Evolutionary conservation across 2,888 invertebrate genomes (phyloP).

Genomic region (Endotricha flammealis): DNA sequence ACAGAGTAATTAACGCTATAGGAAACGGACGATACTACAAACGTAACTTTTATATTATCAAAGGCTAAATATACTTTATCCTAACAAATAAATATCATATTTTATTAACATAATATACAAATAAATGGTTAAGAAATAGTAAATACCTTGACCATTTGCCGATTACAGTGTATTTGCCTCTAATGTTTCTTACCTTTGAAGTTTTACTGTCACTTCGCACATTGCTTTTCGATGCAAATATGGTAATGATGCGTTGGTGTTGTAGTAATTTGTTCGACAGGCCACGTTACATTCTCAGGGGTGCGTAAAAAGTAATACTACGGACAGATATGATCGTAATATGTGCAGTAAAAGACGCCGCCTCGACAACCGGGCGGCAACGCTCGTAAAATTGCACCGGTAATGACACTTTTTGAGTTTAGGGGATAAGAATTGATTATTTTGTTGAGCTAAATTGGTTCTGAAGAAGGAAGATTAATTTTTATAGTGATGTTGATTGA

Average conservation of each 20-base stretch:
- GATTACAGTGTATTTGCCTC: slow-evolving; percentile 18
- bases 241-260: slow-evolving; percentile 27
- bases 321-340: slow-evolving; percentile 37
- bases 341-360: slow-evolving; percentile 18
- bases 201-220: not conserved
- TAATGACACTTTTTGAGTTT: slow-evolving; percentile 3
- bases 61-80: not conserved
- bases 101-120: not conserved
- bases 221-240: slow-evolving; percentile 18
- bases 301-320: slow-evolving; percentile 42
- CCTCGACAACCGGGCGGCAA: slow-evolving; percentile 3
- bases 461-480: not conserved
- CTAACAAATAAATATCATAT: not conserved
- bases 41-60: too few species aligned
- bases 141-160: slow-evolving; percentile 17
- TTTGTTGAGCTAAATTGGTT: not conserved
- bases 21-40: too few species aligned
- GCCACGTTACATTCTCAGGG: slow-evolving; percentile 23
- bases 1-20: too few species aligned
- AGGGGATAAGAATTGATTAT: not conserved
- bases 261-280: slow-evolving; percentile 27
- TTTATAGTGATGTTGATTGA: not conserved
- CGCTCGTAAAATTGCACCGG: not conserved
- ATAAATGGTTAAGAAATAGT: not conserved
- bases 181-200: not conserved